Base-by-base conservation (phyloP, 2,113 vertebrate genomes). In the Hucho hucho region DNA sequence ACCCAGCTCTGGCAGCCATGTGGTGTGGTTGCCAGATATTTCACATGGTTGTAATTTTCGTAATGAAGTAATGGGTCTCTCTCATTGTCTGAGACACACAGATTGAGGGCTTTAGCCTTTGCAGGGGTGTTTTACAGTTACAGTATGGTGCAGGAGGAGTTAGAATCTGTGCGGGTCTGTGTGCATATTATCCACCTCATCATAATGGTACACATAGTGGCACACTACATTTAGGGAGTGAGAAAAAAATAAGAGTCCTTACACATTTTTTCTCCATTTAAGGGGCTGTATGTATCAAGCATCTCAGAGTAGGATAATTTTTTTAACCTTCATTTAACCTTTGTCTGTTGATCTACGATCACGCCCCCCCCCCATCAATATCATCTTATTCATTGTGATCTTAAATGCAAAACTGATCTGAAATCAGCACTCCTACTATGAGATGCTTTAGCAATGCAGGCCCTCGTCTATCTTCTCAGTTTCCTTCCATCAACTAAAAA, bases 11-110 rank as follows among this genome's bases (percentile, higher is more conserved):
- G 75, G 76, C 81, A 78, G 87, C 81, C 77, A 84, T 89, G 72
- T 80, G 79, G 81, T 83, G 83, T 20, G 85, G 85, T 88, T 78
- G 81, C 88, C 89, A 86, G 82, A 89, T 88, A 82, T 89, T 86
- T 92, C 91, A 93, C 86, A 88, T 92, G 92, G 87, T 91, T 90
- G 87, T 83, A 89, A 92, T 93, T 93, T 92, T 91, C 87, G 80
- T 90, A 89, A 92, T 91, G 91, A 89, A 84, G 81, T 87, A 91
- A 91, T 91, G 75, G 84, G 76, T 74, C 63, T 89, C 76, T 88
- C 87, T 87, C 84, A 83, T 81, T 74, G 84, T 83, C 72, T 82
- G 74, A 85, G 83, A 85, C 86, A 85, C 75, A 83, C 87, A 81
- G 85, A 82, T 83, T 79, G 78, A 76, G 77, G 70, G 75, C 56